phyloP scores from a whole-genome alignment of 2,888 invertebrate genomes.

The Ectobius pallidus region DNA sequence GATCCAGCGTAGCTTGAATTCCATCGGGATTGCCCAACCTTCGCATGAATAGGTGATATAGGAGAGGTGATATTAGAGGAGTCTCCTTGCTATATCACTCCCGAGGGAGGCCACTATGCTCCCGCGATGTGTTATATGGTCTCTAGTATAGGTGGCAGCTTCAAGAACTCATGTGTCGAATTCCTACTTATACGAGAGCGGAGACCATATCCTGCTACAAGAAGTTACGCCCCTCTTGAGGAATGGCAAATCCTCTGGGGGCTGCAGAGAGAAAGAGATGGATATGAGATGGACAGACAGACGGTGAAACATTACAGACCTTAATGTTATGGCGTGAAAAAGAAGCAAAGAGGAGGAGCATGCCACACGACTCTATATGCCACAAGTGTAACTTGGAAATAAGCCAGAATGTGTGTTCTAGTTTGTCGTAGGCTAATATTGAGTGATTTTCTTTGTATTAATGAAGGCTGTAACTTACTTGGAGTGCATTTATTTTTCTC shows the following conservation, averaged over 20 bases:
- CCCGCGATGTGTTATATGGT: slow-evolving; percentile 39
- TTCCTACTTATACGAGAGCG: slow-evolving; percentile 32
- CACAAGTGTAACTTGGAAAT: no score
- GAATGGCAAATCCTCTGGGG: slow-evolving; percentile 13
- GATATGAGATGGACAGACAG: slow-evolving; percentile 19
- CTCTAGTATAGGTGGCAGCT: slow-evolving; percentile 35
- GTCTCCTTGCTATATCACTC: slow-evolving; percentile 38
- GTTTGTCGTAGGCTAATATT: no score
- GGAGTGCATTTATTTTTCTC: no score
- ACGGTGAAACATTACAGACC: slow-evolving; percentile 16
- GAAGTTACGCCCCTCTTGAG: slow-evolving; percentile 40
- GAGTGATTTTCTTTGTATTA: no score
- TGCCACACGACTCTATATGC: neutral
- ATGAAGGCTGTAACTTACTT: no score
- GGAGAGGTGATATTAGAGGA: slow-evolving; percentile 41
- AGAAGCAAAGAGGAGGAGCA: neutral
- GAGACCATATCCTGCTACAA: slow-evolving; percentile 39
- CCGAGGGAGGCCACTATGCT: slow-evolving; percentile 30
- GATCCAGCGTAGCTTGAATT: slow-evolving; percentile 24
- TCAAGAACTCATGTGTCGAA: slow-evolving; percentile 37
- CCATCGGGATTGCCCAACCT: slow-evolving; percentile 33
- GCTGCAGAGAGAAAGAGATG: neutral
- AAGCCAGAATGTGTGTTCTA: no score
- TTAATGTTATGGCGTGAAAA: slow-evolving; percentile 26
- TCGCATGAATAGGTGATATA: slow-evolving; percentile 42